These are phyloP conservation scores for Eristalis intricaria DNA, from an alignment of 2,888 invertebrate species.

Conservation along the genomic window DNA sequence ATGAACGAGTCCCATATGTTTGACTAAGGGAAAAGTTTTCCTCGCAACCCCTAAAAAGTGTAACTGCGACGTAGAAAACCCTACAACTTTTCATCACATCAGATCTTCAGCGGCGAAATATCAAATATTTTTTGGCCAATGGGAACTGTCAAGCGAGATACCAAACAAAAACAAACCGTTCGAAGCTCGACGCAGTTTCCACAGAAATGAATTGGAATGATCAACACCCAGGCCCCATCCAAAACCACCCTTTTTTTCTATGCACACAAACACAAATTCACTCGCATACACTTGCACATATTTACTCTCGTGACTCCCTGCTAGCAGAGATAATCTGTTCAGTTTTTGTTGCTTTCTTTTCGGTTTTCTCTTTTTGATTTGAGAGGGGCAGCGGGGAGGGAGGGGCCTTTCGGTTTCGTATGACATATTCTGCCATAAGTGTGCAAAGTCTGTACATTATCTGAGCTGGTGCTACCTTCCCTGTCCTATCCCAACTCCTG, in stretches of 20 bases:
- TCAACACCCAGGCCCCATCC: constrained; percentile 6
- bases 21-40: not conserved
- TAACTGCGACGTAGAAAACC: not conserved
- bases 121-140: not conserved
- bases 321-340: not conserved
- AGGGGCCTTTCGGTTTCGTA: not conserved
- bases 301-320: not conserved
- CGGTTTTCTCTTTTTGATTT: no score
- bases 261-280: not conserved
- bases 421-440: not conserved
- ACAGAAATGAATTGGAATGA: constrained; percentile 15
- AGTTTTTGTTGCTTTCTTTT: not conserved
- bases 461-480: constrained; percentile 17
- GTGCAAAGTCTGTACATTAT: not conserved
- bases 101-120: not conserved
- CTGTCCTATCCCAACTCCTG: constrained; percentile 64
- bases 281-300: not conserved
- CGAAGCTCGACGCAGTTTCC: constrained; percentile 24
- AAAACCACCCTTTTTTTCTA: constrained; percentile 36
- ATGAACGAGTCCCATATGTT: constrained; percentile 54
- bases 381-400: not conserved
- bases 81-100: not conserved
- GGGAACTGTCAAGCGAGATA: not conserved
- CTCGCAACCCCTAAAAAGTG: not conserved
- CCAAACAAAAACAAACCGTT: constrained; percentile 6